Percentiles rank a stretch among this genome's conserved stretches.
These are phyloP conservation scores for Colostygia pectinataria DNA, from an alignment of 2,888 invertebrate species.

Conservation along the genomic window DNA sequence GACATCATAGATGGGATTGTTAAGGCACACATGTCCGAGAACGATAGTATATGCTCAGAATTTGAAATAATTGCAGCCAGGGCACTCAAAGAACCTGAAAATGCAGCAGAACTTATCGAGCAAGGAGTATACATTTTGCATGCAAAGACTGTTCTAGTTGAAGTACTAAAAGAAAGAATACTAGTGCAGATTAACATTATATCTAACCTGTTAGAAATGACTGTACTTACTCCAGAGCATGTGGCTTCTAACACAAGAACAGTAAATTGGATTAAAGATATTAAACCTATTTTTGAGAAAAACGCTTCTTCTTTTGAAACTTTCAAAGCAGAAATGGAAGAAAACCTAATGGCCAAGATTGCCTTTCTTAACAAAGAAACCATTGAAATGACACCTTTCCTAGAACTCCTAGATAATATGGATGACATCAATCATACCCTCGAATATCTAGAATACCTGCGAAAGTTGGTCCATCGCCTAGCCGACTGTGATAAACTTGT, in stretches of 20 bases:
- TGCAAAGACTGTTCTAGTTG: constrained; percentile 88
- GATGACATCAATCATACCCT: constrained; percentile 89
- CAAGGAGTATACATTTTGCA: constrained; percentile 91
- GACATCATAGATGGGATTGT: constrained; percentile 85
- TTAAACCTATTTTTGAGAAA: constrained; percentile 91
- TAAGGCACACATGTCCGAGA: constrained; percentile 85
- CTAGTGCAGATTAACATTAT: constrained; percentile 85
- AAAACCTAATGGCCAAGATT: constrained; percentile 87
- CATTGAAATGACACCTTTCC: constrained; percentile 87
- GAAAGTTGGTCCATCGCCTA: constrained; percentile 89
- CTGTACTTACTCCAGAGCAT: constrained; percentile 88
- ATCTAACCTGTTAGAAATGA: constrained; percentile 89
- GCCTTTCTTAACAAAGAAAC: constrained; percentile 88
- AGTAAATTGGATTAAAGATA: constrained; percentile 91
- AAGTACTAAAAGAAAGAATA: constrained; percentile 87
- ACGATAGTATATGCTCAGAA: constrained; percentile 86
- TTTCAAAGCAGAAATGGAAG: constrained; percentile 93
- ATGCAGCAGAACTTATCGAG: constrained; percentile 91
- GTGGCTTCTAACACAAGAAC: constrained; percentile 91
- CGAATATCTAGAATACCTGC: constrained; percentile 90
- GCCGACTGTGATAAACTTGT: constrained; percentile 89
- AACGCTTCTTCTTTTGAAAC: constrained; percentile 91
- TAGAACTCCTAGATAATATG: constrained; percentile 92
- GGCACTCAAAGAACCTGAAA: constrained; percentile 88
- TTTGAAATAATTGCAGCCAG: constrained; percentile 88